Evolutionary conservation across 1,140 invertebrate species (phyloP).

Genomic region (Lycorma delicatula): DNA sequence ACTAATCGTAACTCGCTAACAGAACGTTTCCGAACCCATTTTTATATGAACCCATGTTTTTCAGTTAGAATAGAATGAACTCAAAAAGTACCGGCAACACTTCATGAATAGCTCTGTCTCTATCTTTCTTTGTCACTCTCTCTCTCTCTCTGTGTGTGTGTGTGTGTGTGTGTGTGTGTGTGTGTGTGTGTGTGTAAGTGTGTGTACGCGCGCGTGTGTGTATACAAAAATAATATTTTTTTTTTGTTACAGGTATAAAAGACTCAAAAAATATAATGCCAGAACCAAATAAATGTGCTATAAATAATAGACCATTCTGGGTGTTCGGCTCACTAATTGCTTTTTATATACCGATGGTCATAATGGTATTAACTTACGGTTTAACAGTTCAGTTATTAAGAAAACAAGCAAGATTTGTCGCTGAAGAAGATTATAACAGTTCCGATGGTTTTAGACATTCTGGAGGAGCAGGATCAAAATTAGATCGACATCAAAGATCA

Average conservation of each 20-base stretch:
- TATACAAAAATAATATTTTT: not conserved
- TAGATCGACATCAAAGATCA: not conserved
- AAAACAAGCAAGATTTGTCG: conserved; percentile 58
- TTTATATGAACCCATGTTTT: too few relatives aligned
- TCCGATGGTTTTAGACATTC: conserved; percentile 39
- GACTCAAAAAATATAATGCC: conserved; percentile 71
- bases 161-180: too few relatives aligned
- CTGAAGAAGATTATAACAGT: conserved; percentile 46
- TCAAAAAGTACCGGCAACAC: too few relatives aligned
- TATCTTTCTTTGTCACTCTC: too few relatives aligned
- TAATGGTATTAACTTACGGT: conserved; percentile 83
- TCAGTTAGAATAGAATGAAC: too few relatives aligned
- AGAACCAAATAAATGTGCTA: conserved; percentile 60
- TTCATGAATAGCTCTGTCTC: too few relatives aligned
- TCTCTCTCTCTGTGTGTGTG: too few relatives aligned
- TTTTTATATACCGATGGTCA: conserved; percentile 89
- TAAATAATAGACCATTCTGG: conserved; percentile 80
- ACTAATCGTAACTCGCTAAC: too few relatives aligned
- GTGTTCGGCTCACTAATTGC: conserved; percentile 79
- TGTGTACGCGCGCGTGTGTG: too few relatives aligned
- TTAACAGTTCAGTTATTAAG: conserved; percentile 77
- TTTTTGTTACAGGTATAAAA: conserved; percentile 47
- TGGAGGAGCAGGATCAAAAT: conserved; percentile 5
- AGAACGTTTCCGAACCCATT: too few relatives aligned
- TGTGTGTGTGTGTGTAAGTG: too few relatives aligned